phyloP scores from a whole-genome alignment of 2,113 vertebrate genomes.

The Passer domesticus region DNA sequence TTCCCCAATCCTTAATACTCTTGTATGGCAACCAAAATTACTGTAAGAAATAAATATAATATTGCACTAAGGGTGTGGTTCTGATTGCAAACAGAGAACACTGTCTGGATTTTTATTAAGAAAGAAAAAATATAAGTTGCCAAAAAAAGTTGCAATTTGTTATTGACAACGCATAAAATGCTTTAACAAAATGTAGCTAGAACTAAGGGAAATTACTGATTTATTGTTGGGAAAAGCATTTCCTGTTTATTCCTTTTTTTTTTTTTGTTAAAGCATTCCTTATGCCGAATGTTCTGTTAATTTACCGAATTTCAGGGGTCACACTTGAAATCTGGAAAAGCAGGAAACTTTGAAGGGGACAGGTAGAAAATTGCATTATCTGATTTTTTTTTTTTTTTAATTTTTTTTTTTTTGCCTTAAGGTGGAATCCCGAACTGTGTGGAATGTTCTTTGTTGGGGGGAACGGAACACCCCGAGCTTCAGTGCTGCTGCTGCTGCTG shows the following conservation, averaged over 20 bases:
- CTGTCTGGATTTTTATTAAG: slow-evolving; percentile 56
- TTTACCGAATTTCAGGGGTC: neutral
- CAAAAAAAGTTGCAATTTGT: slow-evolving; percentile 11
- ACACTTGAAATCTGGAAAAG: neutral
- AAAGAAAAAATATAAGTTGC: slow-evolving; percentile 2
- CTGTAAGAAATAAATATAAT: slow-evolving; percentile 97
- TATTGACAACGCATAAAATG: neutral
- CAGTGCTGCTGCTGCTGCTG: neutral
- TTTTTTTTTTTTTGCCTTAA: neutral
- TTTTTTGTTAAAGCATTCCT: neutral
- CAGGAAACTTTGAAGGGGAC: neutral
- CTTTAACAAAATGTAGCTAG: neutral
- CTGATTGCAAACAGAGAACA: slow-evolving; percentile 74
- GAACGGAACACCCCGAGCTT: neutral
- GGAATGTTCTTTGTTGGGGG: neutral
- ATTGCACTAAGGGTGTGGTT: slow-evolving; percentile 88
- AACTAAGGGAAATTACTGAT: neutral
- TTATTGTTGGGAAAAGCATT: neutral
- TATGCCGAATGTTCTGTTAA: neutral
- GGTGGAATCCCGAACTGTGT: neutral
- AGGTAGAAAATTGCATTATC: neutral
- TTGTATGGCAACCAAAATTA: slow-evolving; percentile 97
- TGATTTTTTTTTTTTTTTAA: too few species aligned
- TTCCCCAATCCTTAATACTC: slow-evolving; percentile 83
- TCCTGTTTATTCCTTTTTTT: neutral